Evolutionary conservation across 2,888 invertebrate species (phyloP).

Genomic region (Cantharis rustica): DNA sequence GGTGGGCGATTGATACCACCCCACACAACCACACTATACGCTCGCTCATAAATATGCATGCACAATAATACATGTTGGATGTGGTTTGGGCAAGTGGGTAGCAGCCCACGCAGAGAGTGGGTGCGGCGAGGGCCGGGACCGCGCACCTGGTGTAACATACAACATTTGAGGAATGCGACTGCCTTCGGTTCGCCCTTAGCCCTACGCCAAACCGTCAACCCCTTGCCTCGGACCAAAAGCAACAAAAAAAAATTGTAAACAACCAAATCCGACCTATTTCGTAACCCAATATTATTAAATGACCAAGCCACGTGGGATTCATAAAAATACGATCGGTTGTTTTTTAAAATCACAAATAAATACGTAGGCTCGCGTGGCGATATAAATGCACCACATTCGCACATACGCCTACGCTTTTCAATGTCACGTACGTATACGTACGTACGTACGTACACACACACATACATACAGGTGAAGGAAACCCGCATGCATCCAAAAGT

Average conservation of each 20-base stretch:
- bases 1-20: constrained; percentile 41
- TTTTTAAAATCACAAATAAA: neutral
- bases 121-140: constrained; percentile 44
- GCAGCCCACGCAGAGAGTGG: constrained; percentile 47
- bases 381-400: neutral
- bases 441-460: neutral
- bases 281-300: neutral
- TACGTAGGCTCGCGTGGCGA: neutral
- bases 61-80: constrained; percentile 46
- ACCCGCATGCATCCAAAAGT: constrained; percentile 16
- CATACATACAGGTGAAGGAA: constrained; percentile 47
- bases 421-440: neutral
- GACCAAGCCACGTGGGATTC: neutral
- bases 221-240: neutral
- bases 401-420: neutral
- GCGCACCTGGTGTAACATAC: constrained; percentile 37
- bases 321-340: neutral
- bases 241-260: constrained; percentile 1
- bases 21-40: constrained; percentile 40
- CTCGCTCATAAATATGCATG: constrained; percentile 52
- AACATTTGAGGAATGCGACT: constrained; percentile 25
- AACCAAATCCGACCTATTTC: constrained; percentile 1
- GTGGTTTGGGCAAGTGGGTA: constrained; percentile 48
- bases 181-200: constrained; percentile 26
- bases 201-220: constrained; percentile 3